Evolutionary conservation across 2,888 invertebrate genomes (phyloP).

Genomic region (Ferrisia virgata): DNA sequence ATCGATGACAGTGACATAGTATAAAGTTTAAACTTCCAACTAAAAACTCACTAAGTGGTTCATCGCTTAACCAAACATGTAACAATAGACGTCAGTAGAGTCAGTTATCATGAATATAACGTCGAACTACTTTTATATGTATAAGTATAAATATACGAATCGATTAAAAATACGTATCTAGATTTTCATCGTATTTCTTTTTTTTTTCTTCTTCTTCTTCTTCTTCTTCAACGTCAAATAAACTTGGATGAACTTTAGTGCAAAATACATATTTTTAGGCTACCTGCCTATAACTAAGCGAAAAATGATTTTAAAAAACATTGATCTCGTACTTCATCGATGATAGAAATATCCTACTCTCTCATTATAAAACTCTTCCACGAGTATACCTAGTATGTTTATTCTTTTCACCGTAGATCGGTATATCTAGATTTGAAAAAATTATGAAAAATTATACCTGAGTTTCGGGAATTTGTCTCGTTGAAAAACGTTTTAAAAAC

Average conservation of each 20-base stretch:
- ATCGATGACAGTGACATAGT: slow-evolving; percentile 33
- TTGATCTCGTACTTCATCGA: too few species aligned
- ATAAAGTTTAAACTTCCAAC: slow-evolving; percentile 22
- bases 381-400: too few species aligned
- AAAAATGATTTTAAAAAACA: too few species aligned
- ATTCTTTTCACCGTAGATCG: too few species aligned
- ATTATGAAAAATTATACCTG: slow-evolving; percentile 58
- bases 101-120: slow-evolving; percentile 13
- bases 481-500: slow-evolving; percentile 89
- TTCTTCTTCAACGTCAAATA: too few species aligned
- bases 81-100: neutral
- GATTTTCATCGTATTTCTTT: neutral
- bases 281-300: too few species aligned
- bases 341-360: too few species aligned
- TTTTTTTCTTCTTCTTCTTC: neutral
- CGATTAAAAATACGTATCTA: neutral
- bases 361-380: too few species aligned
- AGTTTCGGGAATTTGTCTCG: slow-evolving; percentile 82
- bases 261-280: too few species aligned
- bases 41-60: slow-evolving; percentile 19
- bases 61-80: slow-evolving; percentile 18
- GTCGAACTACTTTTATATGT: neutral
- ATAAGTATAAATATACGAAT: neutral
- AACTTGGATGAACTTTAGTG: too few species aligned
- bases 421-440: too few species aligned